Evolutionary conservation across 2,797 vertebrate species (phyloP).

Genomic region (Cirrhinus molitorella): DNA sequence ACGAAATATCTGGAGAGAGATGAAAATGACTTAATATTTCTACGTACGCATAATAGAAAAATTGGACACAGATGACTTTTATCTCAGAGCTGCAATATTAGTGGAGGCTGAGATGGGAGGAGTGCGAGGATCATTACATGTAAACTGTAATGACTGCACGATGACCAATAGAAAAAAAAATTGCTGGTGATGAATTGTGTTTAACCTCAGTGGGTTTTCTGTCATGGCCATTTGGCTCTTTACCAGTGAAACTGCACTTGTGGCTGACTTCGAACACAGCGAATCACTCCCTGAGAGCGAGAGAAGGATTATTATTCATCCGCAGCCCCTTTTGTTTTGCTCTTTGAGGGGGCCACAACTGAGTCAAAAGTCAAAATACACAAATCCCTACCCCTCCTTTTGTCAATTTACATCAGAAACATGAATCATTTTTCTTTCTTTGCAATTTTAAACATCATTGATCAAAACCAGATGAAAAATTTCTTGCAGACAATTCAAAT

Average conservation of each 20-base stretch:
- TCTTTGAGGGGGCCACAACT: constrained; percentile 27
- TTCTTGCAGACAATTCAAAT: background rate
- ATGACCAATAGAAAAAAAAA: constrained; percentile 30
- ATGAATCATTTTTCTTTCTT: background rate
- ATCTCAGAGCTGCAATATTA: constrained; percentile 4
- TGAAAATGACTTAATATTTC: constrained; percentile 54
- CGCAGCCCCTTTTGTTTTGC: constrained; percentile 36
- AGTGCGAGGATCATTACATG: constrained; percentile 6
- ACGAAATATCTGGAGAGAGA: constrained; percentile 33
- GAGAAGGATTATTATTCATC: background rate
- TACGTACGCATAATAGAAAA: constrained; percentile 34
- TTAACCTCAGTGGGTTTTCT: constrained; percentile 59
- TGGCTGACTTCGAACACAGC: constrained; percentile 63
- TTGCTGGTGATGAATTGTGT: constrained; percentile 19
- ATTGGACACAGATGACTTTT: constrained; percentile 42
- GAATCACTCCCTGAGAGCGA: constrained; percentile 44
- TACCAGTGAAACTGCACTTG: constrained; percentile 65
- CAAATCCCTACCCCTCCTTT: background rate
- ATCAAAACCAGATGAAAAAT: constrained; percentile 2
- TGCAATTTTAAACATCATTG: background rate
- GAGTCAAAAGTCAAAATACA: constrained; percentile 35
- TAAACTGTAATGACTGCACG: constrained; percentile 23
- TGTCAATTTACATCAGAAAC: background rate
- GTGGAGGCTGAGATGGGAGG: constrained; percentile 11
- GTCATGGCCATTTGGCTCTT: constrained; percentile 59